A percentile compares a stretch with the other conserved stretches of the same genome.
phyloP scores from a whole-genome alignment of 2,797 vertebrate species.

The Sternotherus odoratus region DNA sequence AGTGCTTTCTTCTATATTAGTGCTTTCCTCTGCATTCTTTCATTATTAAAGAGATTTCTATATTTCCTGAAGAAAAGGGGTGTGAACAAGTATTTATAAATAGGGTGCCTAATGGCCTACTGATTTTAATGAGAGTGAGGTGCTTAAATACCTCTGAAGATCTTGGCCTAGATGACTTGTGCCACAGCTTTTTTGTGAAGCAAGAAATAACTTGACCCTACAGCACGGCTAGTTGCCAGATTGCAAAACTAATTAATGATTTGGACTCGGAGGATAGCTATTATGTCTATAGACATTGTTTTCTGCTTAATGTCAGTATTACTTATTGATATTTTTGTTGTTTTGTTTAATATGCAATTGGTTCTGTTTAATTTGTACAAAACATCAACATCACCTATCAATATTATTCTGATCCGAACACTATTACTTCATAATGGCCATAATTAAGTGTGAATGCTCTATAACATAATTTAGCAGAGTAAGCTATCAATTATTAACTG shows the following conservation, averaged over 20 bases:
- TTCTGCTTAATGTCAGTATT: conserved; percentile 3
- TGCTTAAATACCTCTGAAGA: neutral
- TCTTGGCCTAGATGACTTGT: neutral
- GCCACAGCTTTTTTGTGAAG: neutral
- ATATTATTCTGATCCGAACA: conserved; percentile 19
- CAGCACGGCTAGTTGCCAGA: conserved; percentile 26
- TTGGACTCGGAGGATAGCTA: neutral
- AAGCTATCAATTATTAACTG: neutral
- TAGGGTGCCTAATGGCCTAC: neutral
- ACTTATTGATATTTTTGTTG: neutral
- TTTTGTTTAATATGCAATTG: neutral
- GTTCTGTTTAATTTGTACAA: neutral
- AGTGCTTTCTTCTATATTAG: neutral
- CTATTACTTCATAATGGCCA: neutral
- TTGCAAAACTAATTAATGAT: conserved; percentile 6
- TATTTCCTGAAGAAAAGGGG: neutral
- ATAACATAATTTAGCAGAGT: neutral
- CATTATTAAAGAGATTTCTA: neutral
- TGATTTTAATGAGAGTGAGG: neutral
- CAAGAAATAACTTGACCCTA: neutral
- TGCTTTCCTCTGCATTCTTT: neutral
- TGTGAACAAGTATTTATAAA: neutral
- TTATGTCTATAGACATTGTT: neutral
- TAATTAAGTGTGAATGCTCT: neutral
- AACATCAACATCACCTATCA: neutral